These are phyloP conservation scores for Sebastolobus altivelis DNA, from an alignment of 2,797 vertebrate genomes.

Conservation along the genomic window DNA sequence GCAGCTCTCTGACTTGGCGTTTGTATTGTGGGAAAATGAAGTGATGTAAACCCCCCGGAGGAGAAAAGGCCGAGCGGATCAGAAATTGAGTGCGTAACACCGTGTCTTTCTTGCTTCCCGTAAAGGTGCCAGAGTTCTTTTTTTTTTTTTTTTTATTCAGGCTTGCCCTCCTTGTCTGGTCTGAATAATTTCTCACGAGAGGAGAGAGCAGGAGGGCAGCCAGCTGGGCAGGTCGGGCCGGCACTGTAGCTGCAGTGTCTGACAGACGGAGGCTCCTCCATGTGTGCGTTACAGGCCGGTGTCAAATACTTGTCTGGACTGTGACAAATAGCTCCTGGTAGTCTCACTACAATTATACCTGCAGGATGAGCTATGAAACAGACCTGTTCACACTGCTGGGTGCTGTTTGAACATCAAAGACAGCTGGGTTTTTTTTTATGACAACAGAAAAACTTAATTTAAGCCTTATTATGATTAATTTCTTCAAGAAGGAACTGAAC, in stretches of 20 bases:
- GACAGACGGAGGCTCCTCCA: slow-evolving; percentile 65
- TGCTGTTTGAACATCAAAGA: slow-evolving; percentile 67
- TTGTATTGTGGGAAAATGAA: slow-evolving; percentile 74
- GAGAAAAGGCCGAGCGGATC: slow-evolving; percentile 40
- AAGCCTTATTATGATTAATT: slow-evolving; percentile 10
- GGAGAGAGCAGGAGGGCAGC: slow-evolving; percentile 50
- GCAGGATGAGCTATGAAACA: slow-evolving; percentile 68
- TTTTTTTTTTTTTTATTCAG: slow-evolving; percentile 40
- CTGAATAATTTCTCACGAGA: slow-evolving; percentile 71
- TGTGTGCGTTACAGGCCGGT: slow-evolving; percentile 75
- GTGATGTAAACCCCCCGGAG: slow-evolving; percentile 69
- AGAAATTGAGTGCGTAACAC: slow-evolving; percentile 40
- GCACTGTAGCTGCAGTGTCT: slow-evolving; percentile 79
- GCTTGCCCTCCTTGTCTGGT: slow-evolving; percentile 54
- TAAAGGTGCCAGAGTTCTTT: slow-evolving; percentile 53
- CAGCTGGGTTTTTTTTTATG: slow-evolving; percentile 16
- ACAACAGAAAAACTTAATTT: slow-evolving; percentile 42
- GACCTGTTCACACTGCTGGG: slow-evolving; percentile 58
- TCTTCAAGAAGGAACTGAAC: slow-evolving; percentile 6
- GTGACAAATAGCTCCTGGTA: slow-evolving; percentile 82
- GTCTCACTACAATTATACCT: slow-evolving; percentile 70
- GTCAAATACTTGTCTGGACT: slow-evolving; percentile 85
- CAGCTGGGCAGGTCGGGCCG: slow-evolving; percentile 34
- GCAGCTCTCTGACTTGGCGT: slow-evolving; percentile 63
- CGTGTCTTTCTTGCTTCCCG: slow-evolving; percentile 52